These are phyloP conservation scores for Phalloptychus januarius DNA, from an alignment of 2,797 vertebrate species.

Conservation along the genomic window DNA sequence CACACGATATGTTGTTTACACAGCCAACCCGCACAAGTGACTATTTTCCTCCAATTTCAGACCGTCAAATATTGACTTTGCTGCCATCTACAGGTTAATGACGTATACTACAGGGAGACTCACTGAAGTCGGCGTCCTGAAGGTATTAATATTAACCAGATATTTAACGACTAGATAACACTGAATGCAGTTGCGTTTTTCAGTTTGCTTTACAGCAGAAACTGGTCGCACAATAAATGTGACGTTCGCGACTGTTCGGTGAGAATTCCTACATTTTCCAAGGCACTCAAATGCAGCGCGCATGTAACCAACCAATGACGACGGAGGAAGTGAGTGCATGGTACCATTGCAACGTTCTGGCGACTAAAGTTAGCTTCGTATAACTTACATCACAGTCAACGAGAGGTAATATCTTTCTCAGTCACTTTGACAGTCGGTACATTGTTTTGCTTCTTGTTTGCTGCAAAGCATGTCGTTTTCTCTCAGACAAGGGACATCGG, in stretches of 20 bases:
- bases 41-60: not conserved
- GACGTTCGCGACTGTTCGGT: not conserved
- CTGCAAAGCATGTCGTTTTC: not conserved
- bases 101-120: not conserved
- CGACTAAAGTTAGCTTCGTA: not conserved
- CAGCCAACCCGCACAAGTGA: not conserved
- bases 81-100: slow-evolving; percentile 53
- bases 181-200: not conserved
- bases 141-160: not conserved
- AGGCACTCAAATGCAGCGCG: slow-evolving; percentile 1
- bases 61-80: slow-evolving; percentile 30
- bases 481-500: not conserved
- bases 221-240: not conserved
- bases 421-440: not conserved
- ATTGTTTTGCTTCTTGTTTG: not conserved
- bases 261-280: slow-evolving; percentile 21
- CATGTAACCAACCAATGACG: slow-evolving; percentile 3
- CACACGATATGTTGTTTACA: slow-evolving; percentile 17
- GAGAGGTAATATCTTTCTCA: slow-evolving; percentile 29
- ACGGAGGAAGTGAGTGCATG: slow-evolving; percentile 16
- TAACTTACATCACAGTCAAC: not conserved
- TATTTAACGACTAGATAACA: not conserved
- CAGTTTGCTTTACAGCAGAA: not conserved
- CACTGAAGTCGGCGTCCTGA: not conserved
- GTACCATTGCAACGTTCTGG: slow-evolving; percentile 2